Base-by-base conservation (phyloP, 2,888 invertebrate species). In the Euclidia mi region DNA sequence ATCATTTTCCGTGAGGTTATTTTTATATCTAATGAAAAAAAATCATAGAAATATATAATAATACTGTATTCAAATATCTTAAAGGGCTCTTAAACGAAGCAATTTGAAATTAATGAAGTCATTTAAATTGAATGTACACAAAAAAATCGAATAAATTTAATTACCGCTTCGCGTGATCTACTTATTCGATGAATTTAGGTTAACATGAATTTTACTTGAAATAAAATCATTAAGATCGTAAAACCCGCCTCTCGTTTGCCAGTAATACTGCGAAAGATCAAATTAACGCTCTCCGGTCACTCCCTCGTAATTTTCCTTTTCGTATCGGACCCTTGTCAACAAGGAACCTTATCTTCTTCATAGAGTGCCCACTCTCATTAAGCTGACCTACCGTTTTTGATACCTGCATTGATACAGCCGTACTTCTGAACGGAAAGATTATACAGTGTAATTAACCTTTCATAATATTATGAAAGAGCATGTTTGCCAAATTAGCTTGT, bases 311-410 rank as follows among this genome's bases (percentile, higher is more conserved):
- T 91, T 88, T 87, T 86, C 84, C 82, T 81, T 83, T 83, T 80
- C 82, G 70, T 71, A 69, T 67, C 62, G 76, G 82, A 90, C 90
- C 91, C 91, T 89, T 88, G 88, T 92, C 89, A 89, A 85, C 86
- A 84, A 71, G 70, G 69, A 53, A 58, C 75, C 82, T 85, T 88
- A 87, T 88, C 87, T 86, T 82, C 81, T 81, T 80, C 79, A 84
- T 78, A 75, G 65, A 79, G 80, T 76, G 52, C 38, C 58, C 49
- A 79, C 78, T 84, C 84, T 88, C 85, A 88, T 89, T 90, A 87
- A 82, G 82, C 82, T 85, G 85, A 81, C 84, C 81, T 79, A 63
- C 71, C 63, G 69, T 69, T 77, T 82, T 71, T 75, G 76, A 73
- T 84, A 83, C 77, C 81, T 83, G 78, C 67, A 78, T 78, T 72